These are phyloP conservation scores for Neosilurus mollespiculum DNA, from an alignment of 2,797 vertebrate species.

Conservation along the genomic window DNA sequence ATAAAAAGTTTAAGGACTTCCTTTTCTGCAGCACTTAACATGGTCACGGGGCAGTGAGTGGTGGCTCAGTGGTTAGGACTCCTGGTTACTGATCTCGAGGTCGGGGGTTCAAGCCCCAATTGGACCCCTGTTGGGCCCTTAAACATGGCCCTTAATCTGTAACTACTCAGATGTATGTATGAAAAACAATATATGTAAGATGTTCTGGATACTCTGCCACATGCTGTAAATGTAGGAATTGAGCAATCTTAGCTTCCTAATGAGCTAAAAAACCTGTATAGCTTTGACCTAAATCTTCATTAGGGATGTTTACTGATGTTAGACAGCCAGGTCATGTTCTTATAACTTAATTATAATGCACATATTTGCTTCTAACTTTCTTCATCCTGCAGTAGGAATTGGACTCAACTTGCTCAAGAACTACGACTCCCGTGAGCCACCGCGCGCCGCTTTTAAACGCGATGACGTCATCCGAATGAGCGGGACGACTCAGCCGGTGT, in stretches of 20 bases:
- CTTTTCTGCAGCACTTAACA: neutral
- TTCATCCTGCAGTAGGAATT: neutral
- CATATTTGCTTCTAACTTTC: neutral
- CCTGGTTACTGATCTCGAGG: too few relatives aligned
- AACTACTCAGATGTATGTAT: too few relatives aligned
- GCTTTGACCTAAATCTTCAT: neutral
- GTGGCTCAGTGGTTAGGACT: too few relatives aligned
- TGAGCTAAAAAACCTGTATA: neutral
- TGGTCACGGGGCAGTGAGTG: too few relatives aligned
- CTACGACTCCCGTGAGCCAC: slow-evolving; percentile 48
- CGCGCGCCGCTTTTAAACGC: slow-evolving; percentile 13
- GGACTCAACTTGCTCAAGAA: neutral
- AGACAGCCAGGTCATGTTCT: neutral
- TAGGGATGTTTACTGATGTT: neutral
- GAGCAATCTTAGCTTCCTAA: neutral
- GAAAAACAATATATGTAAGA: too few relatives aligned
- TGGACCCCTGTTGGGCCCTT: too few relatives aligned
- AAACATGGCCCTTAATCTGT: too few relatives aligned
- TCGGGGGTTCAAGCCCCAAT: too few relatives aligned
- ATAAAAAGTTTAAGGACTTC: neutral
- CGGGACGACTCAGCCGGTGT: slow-evolving; percentile 43
- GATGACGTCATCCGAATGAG: slow-evolving; percentile 45
- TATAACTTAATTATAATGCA: neutral
- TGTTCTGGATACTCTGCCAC: too few relatives aligned
- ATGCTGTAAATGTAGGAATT: neutral